These are phyloP conservation scores for Echinarachnius parma DNA, from an alignment of 53 echinoderm and acorn worm genomes.

Conservation along the genomic window DNA sequence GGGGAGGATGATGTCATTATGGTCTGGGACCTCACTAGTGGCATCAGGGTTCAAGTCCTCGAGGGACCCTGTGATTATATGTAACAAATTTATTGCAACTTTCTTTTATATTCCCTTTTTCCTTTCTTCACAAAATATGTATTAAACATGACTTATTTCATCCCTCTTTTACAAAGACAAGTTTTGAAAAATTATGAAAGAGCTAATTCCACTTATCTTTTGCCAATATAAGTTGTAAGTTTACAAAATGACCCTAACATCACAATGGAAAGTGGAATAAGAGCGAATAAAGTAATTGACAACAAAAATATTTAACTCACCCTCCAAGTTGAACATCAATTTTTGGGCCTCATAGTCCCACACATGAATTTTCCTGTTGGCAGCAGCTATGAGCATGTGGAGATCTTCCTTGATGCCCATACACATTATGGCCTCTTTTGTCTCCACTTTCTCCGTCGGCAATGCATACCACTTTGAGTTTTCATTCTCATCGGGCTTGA, in stretches of 20 bases:
- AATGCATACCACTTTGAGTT: background rate
- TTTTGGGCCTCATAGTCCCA: slow-evolving; percentile 29
- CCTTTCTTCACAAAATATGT: too few relatives aligned
- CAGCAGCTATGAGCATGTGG: slow-evolving; percentile 2
- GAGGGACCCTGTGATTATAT: too few relatives aligned
- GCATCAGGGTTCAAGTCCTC: slow-evolving; percentile 50
- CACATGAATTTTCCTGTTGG: slow-evolving; percentile 23
- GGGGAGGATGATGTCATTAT: slow-evolving; percentile 78
- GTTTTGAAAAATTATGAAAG: too few relatives aligned
- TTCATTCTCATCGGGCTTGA: slow-evolving; percentile 14
- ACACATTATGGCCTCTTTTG: background rate
- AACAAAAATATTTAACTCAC: background rate
- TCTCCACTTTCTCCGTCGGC: slow-evolving; percentile 3
- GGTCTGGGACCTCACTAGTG: slow-evolving; percentile 63
- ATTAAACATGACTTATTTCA: too few relatives aligned
- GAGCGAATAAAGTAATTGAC: too few relatives aligned
- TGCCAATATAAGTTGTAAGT: too few relatives aligned
- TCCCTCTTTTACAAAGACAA: too few relatives aligned
- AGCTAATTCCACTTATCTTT: too few relatives aligned
- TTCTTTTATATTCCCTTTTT: too few relatives aligned
- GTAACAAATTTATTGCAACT: too few relatives aligned
- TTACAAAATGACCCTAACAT: too few relatives aligned
- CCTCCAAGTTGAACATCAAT: slow-evolving; percentile 2
- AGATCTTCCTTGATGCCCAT: slow-evolving; percentile 42
- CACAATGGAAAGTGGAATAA: too few relatives aligned